Evolutionary conservation across 2,797 vertebrate species (phyloP).

Genomic region (Chelmon rostratus): DNA sequence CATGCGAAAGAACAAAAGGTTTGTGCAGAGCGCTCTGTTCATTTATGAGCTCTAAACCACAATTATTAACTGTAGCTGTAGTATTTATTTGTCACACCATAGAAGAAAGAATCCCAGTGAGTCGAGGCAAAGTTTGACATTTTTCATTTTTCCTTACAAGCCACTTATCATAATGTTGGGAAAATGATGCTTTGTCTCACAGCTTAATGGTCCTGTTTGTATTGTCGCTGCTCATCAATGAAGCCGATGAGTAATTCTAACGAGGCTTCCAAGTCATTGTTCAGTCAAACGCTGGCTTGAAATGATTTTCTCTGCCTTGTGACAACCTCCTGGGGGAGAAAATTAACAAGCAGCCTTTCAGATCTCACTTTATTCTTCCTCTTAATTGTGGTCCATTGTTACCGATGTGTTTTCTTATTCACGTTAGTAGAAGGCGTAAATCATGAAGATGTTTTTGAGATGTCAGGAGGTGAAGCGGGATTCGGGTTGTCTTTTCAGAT

Average conservation of each 20-base stretch:
- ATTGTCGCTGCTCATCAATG: constrained; percentile 41
- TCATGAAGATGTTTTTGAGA: constrained; percentile 27
- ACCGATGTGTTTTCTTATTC: constrained; percentile 19
- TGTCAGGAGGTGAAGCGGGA: constrained; percentile 22
- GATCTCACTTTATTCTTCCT: constrained; percentile 43
- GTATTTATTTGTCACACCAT: constrained; percentile 26
- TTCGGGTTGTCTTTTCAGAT: constrained; percentile 77
- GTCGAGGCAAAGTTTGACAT: constrained; percentile 29
- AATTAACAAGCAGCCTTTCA: constrained; percentile 54
- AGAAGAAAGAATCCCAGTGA: constrained; percentile 26
- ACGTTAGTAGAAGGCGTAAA: constrained; percentile 30
- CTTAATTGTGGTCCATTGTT: constrained; percentile 59
- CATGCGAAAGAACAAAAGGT: constrained; percentile 11
- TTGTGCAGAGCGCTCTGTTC: constrained; percentile 17
- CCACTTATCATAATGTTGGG: constrained; percentile 39
- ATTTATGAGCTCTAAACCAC: constrained; percentile 14
- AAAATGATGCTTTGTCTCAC: constrained; percentile 60
- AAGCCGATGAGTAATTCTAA: constrained; percentile 54
- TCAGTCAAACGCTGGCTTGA: constrained; percentile 51
- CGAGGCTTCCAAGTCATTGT: constrained; percentile 61
- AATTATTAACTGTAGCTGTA: constrained; percentile 16
- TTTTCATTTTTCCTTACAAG: constrained; percentile 12
- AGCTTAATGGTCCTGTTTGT: constrained; percentile 36
- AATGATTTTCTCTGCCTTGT: constrained; percentile 57
- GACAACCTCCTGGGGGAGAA: constrained; percentile 63